These are phyloP conservation scores for Lagria hirta DNA, from an alignment of 2,888 invertebrate species.

Conservation along the genomic window DNA sequence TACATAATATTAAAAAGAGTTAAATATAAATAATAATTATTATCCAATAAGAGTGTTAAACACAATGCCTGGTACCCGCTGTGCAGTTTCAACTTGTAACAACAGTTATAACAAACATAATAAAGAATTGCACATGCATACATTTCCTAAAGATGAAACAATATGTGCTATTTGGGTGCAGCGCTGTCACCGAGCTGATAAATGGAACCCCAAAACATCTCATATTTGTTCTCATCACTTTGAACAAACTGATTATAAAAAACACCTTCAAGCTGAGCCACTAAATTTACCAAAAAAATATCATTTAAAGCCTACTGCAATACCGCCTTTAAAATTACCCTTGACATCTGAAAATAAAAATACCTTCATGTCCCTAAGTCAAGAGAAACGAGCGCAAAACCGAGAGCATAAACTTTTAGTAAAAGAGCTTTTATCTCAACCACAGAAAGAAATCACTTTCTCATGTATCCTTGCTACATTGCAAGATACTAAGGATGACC, in stretches of 20 bases:
- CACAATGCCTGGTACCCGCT: not conserved
- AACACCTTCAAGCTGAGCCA: too few relatives aligned
- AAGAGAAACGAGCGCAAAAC: not conserved
- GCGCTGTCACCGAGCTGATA: too few relatives aligned
- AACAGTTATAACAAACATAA: not conserved
- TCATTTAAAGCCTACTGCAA: not conserved
- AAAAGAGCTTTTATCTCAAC: not conserved
- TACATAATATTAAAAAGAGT: too few relatives aligned
- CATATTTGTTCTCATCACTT: too few relatives aligned
- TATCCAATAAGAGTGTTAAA: too few relatives aligned
- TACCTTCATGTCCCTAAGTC: not conserved
- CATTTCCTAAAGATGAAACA: not conserved
- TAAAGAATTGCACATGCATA: not conserved
- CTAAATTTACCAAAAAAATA: too few relatives aligned
- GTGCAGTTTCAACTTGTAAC: not conserved
- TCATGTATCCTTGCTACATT: too few relatives aligned
- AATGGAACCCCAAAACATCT: too few relatives aligned
- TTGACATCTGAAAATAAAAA: not conserved
- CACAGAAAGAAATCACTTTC: not conserved
- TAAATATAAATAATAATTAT: too few relatives aligned
- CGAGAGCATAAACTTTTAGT: not conserved
- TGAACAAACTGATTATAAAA: too few relatives aligned
- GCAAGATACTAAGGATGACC: too few relatives aligned
- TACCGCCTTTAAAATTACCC: not conserved
- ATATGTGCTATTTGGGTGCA: slow-evolving; percentile 1